A percentile compares a stretch with the other conserved stretches of the same genome.
These are phyloP conservation scores for Orestias chungarensis DNA, from an alignment of 2,797 vertebrate species.

Conservation along the genomic window DNA sequence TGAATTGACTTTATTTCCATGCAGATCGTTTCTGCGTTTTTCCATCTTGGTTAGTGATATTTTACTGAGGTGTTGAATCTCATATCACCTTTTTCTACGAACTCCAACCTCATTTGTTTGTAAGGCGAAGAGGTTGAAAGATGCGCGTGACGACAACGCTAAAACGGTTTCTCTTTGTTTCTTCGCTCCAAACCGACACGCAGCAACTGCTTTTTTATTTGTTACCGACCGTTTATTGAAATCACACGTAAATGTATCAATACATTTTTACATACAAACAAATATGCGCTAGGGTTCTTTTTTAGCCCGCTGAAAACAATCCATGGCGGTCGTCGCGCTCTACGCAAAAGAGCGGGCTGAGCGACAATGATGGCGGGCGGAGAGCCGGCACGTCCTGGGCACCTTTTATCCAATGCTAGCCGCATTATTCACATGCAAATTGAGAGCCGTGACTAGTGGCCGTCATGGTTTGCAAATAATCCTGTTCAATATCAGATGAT, in stretches of 20 bases:
- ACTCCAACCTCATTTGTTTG: conserved; percentile 61
- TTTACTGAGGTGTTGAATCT: conserved; percentile 9
- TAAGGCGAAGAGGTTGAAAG: conserved; percentile 49
- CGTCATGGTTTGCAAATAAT: conserved; percentile 47
- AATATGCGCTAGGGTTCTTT: conserved; percentile 63
- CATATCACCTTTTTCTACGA: not conserved
- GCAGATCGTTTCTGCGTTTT: not conserved
- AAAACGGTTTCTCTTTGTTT: conserved; percentile 52
- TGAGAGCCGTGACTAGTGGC: not conserved
- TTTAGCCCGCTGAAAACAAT: conserved; percentile 55
- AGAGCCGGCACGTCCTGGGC: not conserved
- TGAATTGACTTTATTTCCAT: not conserved
- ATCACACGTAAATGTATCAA: conserved; percentile 61
- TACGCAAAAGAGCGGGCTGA: conserved; percentile 69
- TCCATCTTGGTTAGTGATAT: not conserved
- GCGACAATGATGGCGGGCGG: conserved; percentile 55
- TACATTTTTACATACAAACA: conserved; percentile 84
- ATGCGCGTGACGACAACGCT: conserved; percentile 38
- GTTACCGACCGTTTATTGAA: conserved; percentile 71
- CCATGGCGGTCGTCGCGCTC: conserved; percentile 46
- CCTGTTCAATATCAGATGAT: conserved; percentile 34
- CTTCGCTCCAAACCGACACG: conserved; percentile 33
- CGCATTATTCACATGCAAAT: conserved; percentile 67
- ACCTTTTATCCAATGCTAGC: conserved; percentile 26
- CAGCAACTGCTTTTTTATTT: conserved; percentile 51